Conservation (phyloP, 2,797 vertebrate species). For the Odontamblyopus rebecca region DNA sequence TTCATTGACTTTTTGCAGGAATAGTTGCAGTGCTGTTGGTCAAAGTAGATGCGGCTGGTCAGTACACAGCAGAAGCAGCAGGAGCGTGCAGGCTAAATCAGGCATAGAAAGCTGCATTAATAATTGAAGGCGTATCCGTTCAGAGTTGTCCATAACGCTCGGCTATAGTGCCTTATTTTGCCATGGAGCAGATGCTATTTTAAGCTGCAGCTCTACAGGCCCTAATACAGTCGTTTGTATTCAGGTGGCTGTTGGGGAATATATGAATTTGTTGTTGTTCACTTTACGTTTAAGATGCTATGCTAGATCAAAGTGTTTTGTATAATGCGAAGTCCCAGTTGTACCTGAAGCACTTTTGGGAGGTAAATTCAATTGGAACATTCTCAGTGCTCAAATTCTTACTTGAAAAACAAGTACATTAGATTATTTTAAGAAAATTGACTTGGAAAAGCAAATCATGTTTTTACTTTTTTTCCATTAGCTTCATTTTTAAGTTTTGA, state of each 20-base stretch:
- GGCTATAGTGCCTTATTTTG: constrained; percentile 4
- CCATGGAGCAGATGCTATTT: constrained; percentile 7
- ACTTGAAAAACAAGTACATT: not conserved
- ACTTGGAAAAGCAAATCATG: too few species aligned
- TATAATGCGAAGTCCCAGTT: not conserved
- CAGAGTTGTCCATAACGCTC: constrained; percentile 9
- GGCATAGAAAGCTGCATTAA: constrained; percentile 6
- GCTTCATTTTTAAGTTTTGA: too few species aligned
- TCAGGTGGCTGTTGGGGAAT: not conserved
- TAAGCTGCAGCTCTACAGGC: not conserved
- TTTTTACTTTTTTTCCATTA: too few species aligned
- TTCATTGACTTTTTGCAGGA: not conserved
- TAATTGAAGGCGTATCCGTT: constrained; percentile 11
- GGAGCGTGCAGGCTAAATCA: constrained; percentile 1
- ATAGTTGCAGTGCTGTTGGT: not conserved
- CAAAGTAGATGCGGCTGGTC: not conserved
- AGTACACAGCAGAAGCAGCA: not conserved
- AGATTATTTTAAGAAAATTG: too few species aligned
- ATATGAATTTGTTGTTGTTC: constrained; percentile 4
- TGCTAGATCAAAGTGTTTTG: not conserved
- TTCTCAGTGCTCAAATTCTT: not conserved
- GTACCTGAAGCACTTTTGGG: not conserved
- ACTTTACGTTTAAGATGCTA: not conserved
- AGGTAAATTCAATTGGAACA: not conserved
- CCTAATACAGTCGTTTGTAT: constrained; percentile 2